These are phyloP conservation scores for Galago senegalensis DNA, from an alignment of 2,797 vertebrate genomes.

Conservation along the genomic window DNA sequence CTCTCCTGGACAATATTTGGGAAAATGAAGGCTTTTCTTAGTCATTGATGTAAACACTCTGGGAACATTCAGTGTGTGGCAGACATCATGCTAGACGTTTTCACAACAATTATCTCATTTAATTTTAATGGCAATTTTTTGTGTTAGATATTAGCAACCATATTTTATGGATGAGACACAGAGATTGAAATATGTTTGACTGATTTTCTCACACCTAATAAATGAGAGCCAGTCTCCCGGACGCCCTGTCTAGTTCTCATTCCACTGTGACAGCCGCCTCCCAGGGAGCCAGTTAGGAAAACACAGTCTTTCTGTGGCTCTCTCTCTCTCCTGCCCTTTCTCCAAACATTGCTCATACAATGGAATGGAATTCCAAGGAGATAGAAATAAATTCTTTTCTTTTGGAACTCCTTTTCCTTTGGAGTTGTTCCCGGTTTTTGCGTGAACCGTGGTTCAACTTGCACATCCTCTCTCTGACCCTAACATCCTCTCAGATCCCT, in stretches of 20 bases:
- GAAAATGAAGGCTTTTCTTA: conserved; percentile 28
- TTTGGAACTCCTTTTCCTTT: conserved; percentile 69
- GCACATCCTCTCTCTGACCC: conserved; percentile 74
- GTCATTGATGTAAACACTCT: neutral
- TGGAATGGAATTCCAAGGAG: conserved; percentile 74
- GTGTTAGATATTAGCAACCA: neutral
- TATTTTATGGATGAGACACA: conserved; percentile 20
- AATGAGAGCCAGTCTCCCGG: neutral
- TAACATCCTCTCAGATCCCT: conserved; percentile 71
- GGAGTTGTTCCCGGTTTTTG: conserved; percentile 77
- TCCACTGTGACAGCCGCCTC: neutral
- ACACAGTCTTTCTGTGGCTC: neutral
- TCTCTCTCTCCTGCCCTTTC: conserved; percentile 27
- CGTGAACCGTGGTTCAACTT: conserved; percentile 61
- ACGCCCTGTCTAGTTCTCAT: neutral
- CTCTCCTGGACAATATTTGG: conserved; percentile 70
- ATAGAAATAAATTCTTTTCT: conserved; percentile 68
- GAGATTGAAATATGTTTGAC: neutral
- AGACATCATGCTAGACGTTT: neutral
- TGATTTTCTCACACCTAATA: neutral
- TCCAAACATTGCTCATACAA: conserved; percentile 65
- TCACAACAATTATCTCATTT: neutral
- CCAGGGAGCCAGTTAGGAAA: neutral
- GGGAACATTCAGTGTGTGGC: neutral
- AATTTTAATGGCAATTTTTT: neutral